These are phyloP conservation scores for Chirona hameri DNA, from an alignment of 2,888 invertebrate genomes.

Conservation along the genomic window DNA sequence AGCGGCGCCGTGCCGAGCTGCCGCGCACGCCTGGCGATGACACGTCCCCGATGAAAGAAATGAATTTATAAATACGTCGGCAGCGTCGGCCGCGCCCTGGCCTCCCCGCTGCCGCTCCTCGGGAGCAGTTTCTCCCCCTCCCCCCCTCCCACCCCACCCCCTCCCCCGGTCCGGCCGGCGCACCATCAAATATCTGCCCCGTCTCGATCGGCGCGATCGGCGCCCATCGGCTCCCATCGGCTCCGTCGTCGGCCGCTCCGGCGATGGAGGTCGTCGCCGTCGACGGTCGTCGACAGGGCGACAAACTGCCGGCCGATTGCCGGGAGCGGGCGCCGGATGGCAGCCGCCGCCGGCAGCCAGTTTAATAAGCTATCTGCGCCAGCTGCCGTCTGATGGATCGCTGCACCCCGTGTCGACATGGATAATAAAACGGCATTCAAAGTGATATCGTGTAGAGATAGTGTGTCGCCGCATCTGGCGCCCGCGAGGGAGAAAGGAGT, in stretches of 20 bases:
- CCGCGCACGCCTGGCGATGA: not conserved
- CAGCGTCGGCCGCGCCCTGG: not conserved
- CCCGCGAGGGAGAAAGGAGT: not conserved
- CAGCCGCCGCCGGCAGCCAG: not conserved
- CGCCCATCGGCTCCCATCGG: not conserved
- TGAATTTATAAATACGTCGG: slow-evolving; percentile 22
- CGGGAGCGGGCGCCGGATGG: not conserved
- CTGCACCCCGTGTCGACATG: slow-evolving; percentile 6
- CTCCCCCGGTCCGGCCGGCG: not conserved
- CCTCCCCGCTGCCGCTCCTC: not conserved
- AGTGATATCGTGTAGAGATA: slow-evolving; percentile 2
- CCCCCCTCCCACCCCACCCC: not conserved
- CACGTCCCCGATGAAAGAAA: not conserved
- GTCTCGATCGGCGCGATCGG: not conserved
- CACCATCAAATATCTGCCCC: not conserved
- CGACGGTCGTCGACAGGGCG: not conserved
- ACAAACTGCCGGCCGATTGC: not conserved
- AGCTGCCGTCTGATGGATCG: slow-evolving; percentile 14
- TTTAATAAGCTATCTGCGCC: slow-evolving; percentile 27
- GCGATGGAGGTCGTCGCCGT: not conserved
- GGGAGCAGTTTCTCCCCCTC: not conserved
- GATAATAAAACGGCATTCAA: slow-evolving; percentile 2
- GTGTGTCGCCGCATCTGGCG: slow-evolving; percentile 22
- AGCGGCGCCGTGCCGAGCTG: not conserved
- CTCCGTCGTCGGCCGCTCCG: not conserved